These are phyloP conservation scores for Drosophila siamana DNA, from an alignment of 2,888 invertebrate genomes.

Conservation along the genomic window DNA sequence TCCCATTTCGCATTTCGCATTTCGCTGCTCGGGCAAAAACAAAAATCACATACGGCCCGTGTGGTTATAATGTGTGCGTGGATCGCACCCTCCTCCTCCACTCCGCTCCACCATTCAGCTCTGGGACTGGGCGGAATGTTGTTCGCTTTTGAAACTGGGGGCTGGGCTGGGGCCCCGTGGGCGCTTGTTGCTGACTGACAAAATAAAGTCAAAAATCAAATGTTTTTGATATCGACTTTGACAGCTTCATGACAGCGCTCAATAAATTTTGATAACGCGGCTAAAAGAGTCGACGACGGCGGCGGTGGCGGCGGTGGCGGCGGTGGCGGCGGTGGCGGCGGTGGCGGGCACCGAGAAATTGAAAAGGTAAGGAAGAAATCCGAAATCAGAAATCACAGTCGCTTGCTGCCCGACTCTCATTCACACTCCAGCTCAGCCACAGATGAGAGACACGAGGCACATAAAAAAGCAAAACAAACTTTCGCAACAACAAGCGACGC, in stretches of 20 bases:
- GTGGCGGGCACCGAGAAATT: conserved; percentile 45
- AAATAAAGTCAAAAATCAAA: conserved; percentile 82
- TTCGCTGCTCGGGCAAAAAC: conserved; percentile 38
- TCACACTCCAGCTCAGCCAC: not conserved
- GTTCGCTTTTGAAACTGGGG: not conserved
- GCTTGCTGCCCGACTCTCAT: not conserved
- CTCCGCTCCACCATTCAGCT: conserved; percentile 4
- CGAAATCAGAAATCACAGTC: conserved; percentile 60
- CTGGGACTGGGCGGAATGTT: not conserved
- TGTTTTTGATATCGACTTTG: conserved; percentile 81
- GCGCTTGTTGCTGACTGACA: conserved; percentile 69
- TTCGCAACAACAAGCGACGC: conserved; percentile 23
- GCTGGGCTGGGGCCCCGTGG: conserved; percentile 17
- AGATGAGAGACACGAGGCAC: conserved; percentile 27
- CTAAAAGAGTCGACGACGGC: conserved; percentile 57
- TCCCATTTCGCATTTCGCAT: conserved; percentile 47
- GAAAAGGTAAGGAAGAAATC: conserved; percentile 51
- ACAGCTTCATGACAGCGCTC: conserved; percentile 83
- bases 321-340: no score
- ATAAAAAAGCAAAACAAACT: conserved; percentile 65
- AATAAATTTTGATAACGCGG: conserved; percentile 82
- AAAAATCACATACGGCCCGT: conserved; percentile 65
- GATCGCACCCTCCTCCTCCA: conserved; percentile 23
- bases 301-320: no score
- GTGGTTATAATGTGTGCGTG: conserved; percentile 65